Base-by-base conservation (phyloP, 2,113 vertebrate species). In the Mastomys coucha region DNA sequence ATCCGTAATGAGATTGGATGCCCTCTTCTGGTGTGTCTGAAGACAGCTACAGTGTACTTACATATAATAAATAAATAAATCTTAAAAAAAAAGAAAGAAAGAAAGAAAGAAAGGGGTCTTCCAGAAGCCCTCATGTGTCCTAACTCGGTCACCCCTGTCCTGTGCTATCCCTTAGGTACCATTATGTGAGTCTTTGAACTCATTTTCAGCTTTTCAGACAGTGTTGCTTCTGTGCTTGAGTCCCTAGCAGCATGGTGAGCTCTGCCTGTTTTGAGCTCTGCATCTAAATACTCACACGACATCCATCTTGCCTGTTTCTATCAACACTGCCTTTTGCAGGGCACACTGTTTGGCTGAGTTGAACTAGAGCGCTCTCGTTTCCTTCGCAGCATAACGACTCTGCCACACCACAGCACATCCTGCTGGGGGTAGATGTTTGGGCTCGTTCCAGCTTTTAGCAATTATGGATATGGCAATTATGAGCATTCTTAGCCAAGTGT, bases 191-290 rank as follows among this genome's bases (percentile, higher is more conserved):
- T 93, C 51, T 6, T 39, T 39, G 42, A 63, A 53, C 45, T 84
- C 73, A 91, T 45, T 91, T 81, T 80, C 49, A 91, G 88, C 53
- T 91, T 93, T 76, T 92, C 49, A 84, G 90, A 84, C 17, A 51
- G 39, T 56, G 65, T 58, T 89, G 33, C 75, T 80, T 53, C 65
- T 36, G 11, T 89, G 42, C 94, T 86, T 76, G 65, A 82, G 51
- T 84, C 33, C n/a, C 82, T 87, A 65, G 82, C 67, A 87, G 24
- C 67, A 75, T 26, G 42, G 39, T 53, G 51, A 81, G 33, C 63
- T 93, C 80, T 96, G 80, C 91, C 65, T 63, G 53, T 56, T 73
- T 51, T 65, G 89, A 91, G 75, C 26, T 84, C 33, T 70, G 0
- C 53, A 51, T 75, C 17, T 11, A 9, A 65, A 92, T 31, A 78